Base-by-base conservation (phyloP, 1,140 invertebrate genomes). In the Globodera ellingtonae region DNA sequence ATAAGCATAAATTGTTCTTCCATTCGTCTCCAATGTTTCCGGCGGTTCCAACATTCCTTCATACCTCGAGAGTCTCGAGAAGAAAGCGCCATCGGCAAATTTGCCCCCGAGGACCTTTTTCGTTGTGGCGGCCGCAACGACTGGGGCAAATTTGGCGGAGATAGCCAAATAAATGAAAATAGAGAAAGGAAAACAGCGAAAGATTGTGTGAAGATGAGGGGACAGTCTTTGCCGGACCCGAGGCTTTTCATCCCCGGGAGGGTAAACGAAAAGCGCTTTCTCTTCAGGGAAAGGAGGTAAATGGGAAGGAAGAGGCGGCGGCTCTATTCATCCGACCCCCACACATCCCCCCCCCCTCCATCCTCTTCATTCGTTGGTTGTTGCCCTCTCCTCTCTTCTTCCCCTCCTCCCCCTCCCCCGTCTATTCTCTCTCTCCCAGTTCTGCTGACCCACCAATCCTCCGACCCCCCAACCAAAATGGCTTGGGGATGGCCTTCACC, bases 401-500 rank as follows among this genome's bases (percentile, higher is more conserved):
- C 35, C 35, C 67, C 35, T 70, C 67, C 9, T 47, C 67, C 6
- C 13, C 35, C 6, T 44, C 67, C 24, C 35, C 67, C 9, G 21
- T 44, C 46, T 35, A 8, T 44, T 18, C 15, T 35, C 21, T 18
- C 24, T 44, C 46, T 65, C 67, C 67, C 67, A 10, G 21, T 70
- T 70, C 46, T 70, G 35, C 46, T 70, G 35, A 70, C 67, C 46
- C 67, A 70, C 67, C 46, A 44, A 70, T 44, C 67, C 35, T 10
- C 67, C 67, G 67, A 44, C 67, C 35, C n/a, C 7, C 9, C 13
- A 13, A 21, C 67, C 24, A 44, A 70, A 70, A 70, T 35, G 67
- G 67, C 67, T 70, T 70, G 67, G 67, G 67, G 67, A 70, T 47
- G 67, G 67, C 67, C 67, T 70, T 70, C 67, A 62, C 56, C 56